phyloP scores from a whole-genome alignment of 2,797 vertebrate species.

The Chaenodraco wilsoni region DNA sequence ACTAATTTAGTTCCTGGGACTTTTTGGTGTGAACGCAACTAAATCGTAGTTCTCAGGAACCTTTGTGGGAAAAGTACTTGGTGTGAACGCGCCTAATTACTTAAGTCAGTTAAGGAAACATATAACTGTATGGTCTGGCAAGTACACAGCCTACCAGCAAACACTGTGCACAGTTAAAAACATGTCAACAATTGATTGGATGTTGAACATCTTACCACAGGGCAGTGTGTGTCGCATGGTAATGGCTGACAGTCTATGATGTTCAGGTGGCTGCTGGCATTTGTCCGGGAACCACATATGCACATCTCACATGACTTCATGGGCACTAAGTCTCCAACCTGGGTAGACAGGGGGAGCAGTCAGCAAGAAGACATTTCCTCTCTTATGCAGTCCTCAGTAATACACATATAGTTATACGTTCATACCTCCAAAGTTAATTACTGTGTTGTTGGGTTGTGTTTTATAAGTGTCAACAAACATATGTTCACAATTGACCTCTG shows the following conservation, averaged over 20 bases:
- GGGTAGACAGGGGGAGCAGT: not conserved
- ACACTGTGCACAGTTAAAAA: too few relatives aligned
- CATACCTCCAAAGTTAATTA: not conserved
- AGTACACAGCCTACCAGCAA: too few relatives aligned
- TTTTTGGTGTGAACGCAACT: too few relatives aligned
- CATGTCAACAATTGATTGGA: too few relatives aligned
- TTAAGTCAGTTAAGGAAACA: too few relatives aligned
- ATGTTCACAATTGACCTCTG: not conserved
- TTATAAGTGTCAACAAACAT: not conserved
- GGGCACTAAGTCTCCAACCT: slow-evolving; percentile 85
- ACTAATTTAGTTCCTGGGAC: too few relatives aligned
- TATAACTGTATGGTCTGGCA: too few relatives aligned
- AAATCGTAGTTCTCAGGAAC: too few relatives aligned
- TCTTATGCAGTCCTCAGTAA: not conserved
- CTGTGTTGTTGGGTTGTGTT: not conserved
- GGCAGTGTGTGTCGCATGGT: slow-evolving; percentile 80
- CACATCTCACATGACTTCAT: slow-evolving; percentile 82
- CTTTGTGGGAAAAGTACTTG: too few relatives aligned
- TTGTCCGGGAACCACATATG: slow-evolving; percentile 63
- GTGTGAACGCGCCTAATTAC: too few relatives aligned
- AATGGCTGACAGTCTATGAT: slow-evolving; percentile 75
- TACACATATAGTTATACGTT: not conserved
- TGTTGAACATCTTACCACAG: slow-evolving; percentile 75
- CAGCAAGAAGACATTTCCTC: not conserved
- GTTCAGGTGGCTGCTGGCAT: slow-evolving; percentile 64